A percentile compares a stretch with the other conserved stretches of the same genome.
Evolutionary conservation across 1,140 invertebrate genomes (phyloP).

Genomic region (Bradysia coprophila): DNA sequence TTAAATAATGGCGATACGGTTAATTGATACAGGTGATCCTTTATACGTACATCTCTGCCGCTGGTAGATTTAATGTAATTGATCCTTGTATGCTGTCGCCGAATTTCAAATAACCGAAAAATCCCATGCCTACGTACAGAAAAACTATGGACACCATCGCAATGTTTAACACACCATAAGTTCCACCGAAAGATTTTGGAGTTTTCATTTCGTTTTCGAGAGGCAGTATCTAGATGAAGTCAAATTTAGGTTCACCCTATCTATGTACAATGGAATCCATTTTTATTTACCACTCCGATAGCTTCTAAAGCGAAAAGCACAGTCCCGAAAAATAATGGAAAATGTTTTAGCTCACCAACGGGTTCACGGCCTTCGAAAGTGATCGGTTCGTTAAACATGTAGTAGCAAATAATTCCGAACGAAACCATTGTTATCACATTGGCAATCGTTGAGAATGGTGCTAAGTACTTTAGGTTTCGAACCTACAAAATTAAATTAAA

Average conservation of each 20-base stretch:
- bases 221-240: constrained; percentile 46
- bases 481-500: constrained; percentile 9
- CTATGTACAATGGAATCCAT: constrained; percentile 1
- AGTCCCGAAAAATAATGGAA: constrained; percentile 51
- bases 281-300: constrained; percentile 38
- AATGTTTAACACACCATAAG: constrained; percentile 50
- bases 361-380: constrained; percentile 26
- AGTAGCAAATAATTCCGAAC: constrained; percentile 50
- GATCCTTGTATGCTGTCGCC: constrained; percentile 37
- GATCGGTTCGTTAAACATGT: constrained; percentile 34
- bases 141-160: constrained; percentile 48
- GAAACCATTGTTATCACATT: constrained; percentile 43
- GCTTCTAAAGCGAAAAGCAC: constrained; percentile 62
- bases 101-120: constrained; percentile 59
- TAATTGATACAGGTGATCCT: not conserved
- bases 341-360: constrained; percentile 28
- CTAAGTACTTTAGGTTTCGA: constrained; percentile 50
- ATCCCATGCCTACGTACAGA: constrained; percentile 49
- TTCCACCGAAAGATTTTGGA: constrained; percentile 43
- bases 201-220: constrained; percentile 67
- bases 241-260: no score
- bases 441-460: constrained; percentile 53
- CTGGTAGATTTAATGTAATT: constrained; percentile 42
- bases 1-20: constrained; percentile 3
- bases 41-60: constrained; percentile 30